A percentile compares a stretch with the other conserved stretches of the same genome.
Evolutionary conservation across 92 coral and sea anemone species (phyloP).

Genomic region (Phenganax marumi): DNA sequence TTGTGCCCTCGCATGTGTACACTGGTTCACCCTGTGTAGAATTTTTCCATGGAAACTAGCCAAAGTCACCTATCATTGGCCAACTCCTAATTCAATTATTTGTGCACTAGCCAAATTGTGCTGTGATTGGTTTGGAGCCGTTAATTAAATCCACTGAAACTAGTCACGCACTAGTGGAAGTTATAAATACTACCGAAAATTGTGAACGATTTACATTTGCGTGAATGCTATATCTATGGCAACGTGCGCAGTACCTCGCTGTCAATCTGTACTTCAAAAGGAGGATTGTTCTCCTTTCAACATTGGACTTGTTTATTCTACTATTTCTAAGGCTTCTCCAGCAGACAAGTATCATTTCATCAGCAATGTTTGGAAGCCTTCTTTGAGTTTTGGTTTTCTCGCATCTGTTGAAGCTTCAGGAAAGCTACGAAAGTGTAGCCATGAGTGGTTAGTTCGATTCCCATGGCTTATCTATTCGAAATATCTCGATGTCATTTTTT

Average conservation of each 20-base stretch:
- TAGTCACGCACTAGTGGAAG: slow-evolving; percentile 52
- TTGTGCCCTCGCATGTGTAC: not conserved
- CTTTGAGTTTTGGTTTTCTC: slow-evolving; percentile 51
- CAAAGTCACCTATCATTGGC: slow-evolving; percentile 19
- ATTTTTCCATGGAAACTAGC: slow-evolving; percentile 16
- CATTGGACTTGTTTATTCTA: slow-evolving; percentile 48
- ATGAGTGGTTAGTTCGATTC: slow-evolving; percentile 44
- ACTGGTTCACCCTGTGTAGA: not conserved
- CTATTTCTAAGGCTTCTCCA: slow-evolving; percentile 40
- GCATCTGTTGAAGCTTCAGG: slow-evolving; percentile 26
- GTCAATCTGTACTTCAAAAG: slow-evolving; percentile 49
- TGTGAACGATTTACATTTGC: not conserved
- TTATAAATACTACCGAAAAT: slow-evolving; percentile 27
- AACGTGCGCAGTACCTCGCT: not conserved
- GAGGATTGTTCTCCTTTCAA: slow-evolving; percentile 55
- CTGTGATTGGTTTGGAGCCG: too few species aligned
- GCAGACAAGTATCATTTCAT: slow-evolving; percentile 53
- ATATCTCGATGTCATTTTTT: slow-evolving; percentile 51
- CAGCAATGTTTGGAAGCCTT: slow-evolving; percentile 52
- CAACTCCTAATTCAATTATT: too few species aligned
- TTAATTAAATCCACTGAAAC: too few species aligned
- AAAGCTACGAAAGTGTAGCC: slow-evolving; percentile 53
- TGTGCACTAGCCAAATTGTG: slow-evolving; percentile 51
- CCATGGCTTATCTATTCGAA: slow-evolving; percentile 59
- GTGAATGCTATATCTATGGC: not conserved